Base-by-base conservation (phyloP, 1,140 invertebrate species). In the Drosophila seguyi region DNA sequence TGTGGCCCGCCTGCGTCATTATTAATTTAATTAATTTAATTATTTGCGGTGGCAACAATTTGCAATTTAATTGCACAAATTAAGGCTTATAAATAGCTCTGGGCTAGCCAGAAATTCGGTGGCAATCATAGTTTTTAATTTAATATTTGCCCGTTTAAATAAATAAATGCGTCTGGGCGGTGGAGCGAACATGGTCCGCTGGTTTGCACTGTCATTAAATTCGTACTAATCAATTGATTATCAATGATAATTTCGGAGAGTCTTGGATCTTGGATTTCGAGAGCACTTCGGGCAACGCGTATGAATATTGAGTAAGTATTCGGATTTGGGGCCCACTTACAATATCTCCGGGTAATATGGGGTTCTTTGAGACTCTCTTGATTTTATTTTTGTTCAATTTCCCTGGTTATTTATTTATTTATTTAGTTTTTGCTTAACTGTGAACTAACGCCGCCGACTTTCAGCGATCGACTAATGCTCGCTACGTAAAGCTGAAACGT, bases 401-500 rank as follows among this genome's bases (percentile, higher is more conserved):
- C 5, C 42, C 50, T 39, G 29, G 34, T 45, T 13, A 11, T 20
- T 44, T 20, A 13, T 16, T 75, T 45, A 53, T 27, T 34, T 25
- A 25, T n/a, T 73, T 39, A 27, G 27, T 60, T 57, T 27, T 11
- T 20, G 34, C 34, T 8, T 57, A 72, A 87, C 75, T 73, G 76
- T 88, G 84, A 88, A 87, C 84, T 84, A 82, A 73, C 68, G 80
- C 69, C 84, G 84, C 59, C 76, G 76, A 88, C 80, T 71, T 63
- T 77, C 84, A 67, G 65, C 72, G 76, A 80, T 66, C 84, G 81
- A 87, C 84, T 87, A 87, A 87, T 80, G 84, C 84, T 72, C 71
- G 52, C 80, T 80, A 84, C 80, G 85, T 84, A 84, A 88, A 83
- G 84, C 80, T 77, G 45, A 84, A 84, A 87, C 84, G 84, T 87